Base-by-base conservation (phyloP, 2,113 vertebrate genomes). In the Malurus elegans region DNA sequence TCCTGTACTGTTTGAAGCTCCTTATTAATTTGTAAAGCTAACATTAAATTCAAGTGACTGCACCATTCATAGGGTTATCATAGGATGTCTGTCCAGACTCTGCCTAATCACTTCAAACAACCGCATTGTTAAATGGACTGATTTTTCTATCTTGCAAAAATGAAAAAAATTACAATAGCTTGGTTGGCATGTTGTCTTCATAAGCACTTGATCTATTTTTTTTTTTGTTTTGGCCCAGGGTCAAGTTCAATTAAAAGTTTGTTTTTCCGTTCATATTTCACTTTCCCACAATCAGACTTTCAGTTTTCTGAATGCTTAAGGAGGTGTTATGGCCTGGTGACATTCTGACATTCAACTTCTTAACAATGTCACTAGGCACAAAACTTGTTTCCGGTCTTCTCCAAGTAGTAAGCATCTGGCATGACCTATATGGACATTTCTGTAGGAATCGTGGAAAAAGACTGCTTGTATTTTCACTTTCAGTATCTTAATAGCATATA, bases 381-480 rank as follows among this genome's bases (percentile, higher is more conserved):
- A 93, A 97, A 95, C 58, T 42, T 32, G 79, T 92, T 97, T 96
- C 84, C 95, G 91, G 53, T 97, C 94, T 85, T 92, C 81, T 94
- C 79, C 88, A 92, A 90, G 86, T 91, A 92, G 73, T 81, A 51
- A 97, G 91, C 24, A 6, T 47, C 50, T 93, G 69, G 73, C 45
- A 60, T 92, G 88, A 96, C 86, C 81, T 92, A 86, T 86, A 76
- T 76, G 31, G 26, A 81, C 91, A 92, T 97, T 97, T 79, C 51
- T 97, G 94, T 26, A 95, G 89, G 82, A 95, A 88, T 60, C 29
- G 75, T 20, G 48, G 74, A 81, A 92, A 50, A 73, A 94, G 78
- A 91, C 34, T 84, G 90, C 86, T 96, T 93, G 89, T 69, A 96
- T 96, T 97, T 97, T 95, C 90, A 92, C 80, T 96, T 97, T 96